Conservation (phyloP, 2,888 invertebrate species). For the Cabera pusaria region DNA sequence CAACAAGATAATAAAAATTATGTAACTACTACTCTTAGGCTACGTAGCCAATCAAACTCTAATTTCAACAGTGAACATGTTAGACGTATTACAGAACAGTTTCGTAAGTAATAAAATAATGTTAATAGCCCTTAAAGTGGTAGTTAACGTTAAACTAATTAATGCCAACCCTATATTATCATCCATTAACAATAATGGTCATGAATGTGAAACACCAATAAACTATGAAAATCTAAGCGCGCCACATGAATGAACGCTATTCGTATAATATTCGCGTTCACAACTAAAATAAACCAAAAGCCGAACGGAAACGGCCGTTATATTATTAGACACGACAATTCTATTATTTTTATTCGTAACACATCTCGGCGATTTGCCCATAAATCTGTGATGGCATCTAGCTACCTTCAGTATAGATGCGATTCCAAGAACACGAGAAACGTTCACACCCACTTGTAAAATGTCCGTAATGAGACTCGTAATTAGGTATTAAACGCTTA, state of each 20-base stretch:
- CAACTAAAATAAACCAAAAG: conserved; percentile 77
- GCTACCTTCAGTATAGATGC: conserved; percentile 56
- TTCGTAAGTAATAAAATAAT: conserved; percentile 52
- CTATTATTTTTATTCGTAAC: conserved; percentile 83
- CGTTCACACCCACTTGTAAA: conserved; percentile 65
- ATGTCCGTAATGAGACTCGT: conserved; percentile 50
- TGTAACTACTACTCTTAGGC: conserved; percentile 35
- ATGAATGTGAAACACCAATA: conserved; percentile 45
- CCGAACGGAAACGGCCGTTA: conserved; percentile 78
- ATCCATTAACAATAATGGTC: conserved; percentile 55
- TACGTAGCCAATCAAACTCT: conserved; percentile 34
- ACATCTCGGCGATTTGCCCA: conserved; percentile 76
- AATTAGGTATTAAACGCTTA: conserved; percentile 36
- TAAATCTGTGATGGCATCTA: conserved; percentile 70
- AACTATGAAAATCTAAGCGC: conserved; percentile 52
- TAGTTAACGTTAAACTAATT: conserved; percentile 56
- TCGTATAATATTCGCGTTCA: conserved; percentile 76
- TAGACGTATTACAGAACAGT: conserved; percentile 44
- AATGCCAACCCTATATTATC: conserved; percentile 54
- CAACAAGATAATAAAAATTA: conserved; percentile 30
- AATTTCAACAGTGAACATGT: conserved; percentile 34
- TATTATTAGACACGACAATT: conserved; percentile 83
- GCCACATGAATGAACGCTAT: conserved; percentile 65
- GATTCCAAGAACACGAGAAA: conserved; percentile 59
- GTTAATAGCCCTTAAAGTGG: conserved; percentile 52